Percentiles rank a stretch among this genome's conserved stretches.
phyloP scores from a whole-genome alignment of 92 coral and sea anemone genomes.

The Bergia sp. region DNA sequence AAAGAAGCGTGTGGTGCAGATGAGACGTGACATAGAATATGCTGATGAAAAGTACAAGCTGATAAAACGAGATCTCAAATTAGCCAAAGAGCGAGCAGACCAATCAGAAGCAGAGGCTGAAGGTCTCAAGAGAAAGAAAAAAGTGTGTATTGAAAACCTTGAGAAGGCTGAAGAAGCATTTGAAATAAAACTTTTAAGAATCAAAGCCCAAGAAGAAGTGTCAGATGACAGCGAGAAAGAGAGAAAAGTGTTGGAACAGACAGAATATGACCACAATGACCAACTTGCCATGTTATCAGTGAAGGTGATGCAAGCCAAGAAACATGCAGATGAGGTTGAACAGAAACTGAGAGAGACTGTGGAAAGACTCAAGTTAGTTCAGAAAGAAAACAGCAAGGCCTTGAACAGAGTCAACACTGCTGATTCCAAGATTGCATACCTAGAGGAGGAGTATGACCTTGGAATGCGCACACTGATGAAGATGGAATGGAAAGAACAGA shows the following conservation, averaged over 20 bases:
- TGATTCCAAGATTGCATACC: constrained; percentile 60
- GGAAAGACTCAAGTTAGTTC: constrained; percentile 41
- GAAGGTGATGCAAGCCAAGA: constrained; percentile 63
- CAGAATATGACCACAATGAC: constrained; percentile 78
- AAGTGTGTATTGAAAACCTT: constrained; percentile 51
- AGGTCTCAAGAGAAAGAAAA: constrained; percentile 61
- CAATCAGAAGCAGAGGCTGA: constrained; percentile 75
- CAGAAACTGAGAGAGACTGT: constrained; percentile 60
- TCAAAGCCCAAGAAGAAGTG: constrained; percentile 70
- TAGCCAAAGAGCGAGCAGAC: constrained; percentile 70
- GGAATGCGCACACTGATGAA: constrained; percentile 57
- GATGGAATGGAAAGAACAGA: constrained; percentile 63
- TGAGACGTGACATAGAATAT: constrained; percentile 63
- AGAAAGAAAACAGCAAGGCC: constrained; percentile 46
- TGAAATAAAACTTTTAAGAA: constrained; percentile 45
- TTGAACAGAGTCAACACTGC: constrained; percentile 59
- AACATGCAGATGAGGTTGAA: constrained; percentile 71
- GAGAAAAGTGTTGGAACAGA: constrained; percentile 76
- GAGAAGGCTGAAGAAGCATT: constrained; percentile 48
- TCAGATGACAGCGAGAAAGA: constrained; percentile 87
- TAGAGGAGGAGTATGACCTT: constrained; percentile 65
- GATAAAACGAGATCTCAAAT: constrained; percentile 55
- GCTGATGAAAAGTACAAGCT: constrained; percentile 73
- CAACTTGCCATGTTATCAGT: constrained; percentile 67
- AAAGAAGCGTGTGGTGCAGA: constrained; percentile 70